Conservation (phyloP, 2,113 vertebrate genomes). For the Callospermophilus lateralis region DNA sequence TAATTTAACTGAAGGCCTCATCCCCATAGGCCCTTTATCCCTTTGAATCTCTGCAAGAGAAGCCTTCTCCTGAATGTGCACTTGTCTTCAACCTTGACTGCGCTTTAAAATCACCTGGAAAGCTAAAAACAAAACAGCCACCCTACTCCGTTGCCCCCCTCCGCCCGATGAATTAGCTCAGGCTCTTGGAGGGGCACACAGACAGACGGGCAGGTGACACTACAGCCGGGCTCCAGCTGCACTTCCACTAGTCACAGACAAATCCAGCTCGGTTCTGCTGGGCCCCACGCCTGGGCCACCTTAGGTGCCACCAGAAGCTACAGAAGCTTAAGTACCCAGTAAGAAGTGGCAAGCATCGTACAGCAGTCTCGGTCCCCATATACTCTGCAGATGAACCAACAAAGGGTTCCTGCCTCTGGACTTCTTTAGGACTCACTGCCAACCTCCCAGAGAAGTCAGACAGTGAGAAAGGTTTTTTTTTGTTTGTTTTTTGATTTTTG, state of each 20-base stretch:
- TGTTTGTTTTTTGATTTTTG: neutral
- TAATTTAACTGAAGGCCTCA: neutral
- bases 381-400: neutral
- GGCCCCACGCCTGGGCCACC: neutral
- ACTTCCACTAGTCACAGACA: neutral
- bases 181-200: accelerated
- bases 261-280: neutral
- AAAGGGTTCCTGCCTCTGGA: too few relatives aligned
- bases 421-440: neutral
- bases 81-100: neutral
- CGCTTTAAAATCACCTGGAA: neutral
- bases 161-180: neutral
- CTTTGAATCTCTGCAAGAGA: neutral
- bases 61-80: neutral
- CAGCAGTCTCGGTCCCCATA: too few relatives aligned
- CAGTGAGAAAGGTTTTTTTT: too few relatives aligned
- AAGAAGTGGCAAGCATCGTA: accelerated
- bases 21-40: neutral
- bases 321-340: neutral
- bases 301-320: accelerated
- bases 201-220: accelerated
- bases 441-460: neutral
- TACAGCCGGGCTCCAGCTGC: accelerated
- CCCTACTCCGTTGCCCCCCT: too few relatives aligned
- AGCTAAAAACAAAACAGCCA: neutral